Evolutionary conservation across 2,113 vertebrate species (phyloP).

Genomic region (Danionella cerebrum): DNA sequence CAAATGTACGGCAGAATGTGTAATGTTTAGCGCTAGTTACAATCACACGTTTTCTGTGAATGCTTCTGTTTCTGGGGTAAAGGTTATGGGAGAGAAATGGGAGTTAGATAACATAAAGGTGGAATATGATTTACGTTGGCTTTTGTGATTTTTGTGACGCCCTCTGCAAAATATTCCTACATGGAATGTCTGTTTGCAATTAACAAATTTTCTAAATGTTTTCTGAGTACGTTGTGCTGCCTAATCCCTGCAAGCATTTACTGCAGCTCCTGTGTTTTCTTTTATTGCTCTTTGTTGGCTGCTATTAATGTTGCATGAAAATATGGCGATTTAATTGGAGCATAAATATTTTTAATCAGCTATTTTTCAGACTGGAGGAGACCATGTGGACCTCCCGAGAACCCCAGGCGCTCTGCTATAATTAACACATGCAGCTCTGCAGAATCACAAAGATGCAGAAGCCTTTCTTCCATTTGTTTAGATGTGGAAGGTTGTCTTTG

Average conservation of each 20-base stretch:
- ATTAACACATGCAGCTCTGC: neutral
- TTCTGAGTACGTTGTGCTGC: too few species aligned
- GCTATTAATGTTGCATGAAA: conserved; percentile 8
- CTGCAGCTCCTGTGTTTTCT: neutral
- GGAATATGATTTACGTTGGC: too few species aligned
- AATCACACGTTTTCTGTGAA: neutral
- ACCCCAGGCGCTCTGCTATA: conserved; percentile 1
- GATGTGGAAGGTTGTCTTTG: neutral
- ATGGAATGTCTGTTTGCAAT: too few species aligned
- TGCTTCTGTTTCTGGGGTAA: neutral
- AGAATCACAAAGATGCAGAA: neutral
- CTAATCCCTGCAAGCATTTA: too few species aligned
- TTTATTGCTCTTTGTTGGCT: conserved; percentile 13
- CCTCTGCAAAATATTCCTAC: too few species aligned
- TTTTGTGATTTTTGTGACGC: too few species aligned
- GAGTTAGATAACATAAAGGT: too few species aligned
- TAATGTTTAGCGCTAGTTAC: neutral
- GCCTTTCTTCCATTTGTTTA: neutral
- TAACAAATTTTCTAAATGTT: too few species aligned
- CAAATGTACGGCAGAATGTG: neutral
- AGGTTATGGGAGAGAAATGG: neutral
- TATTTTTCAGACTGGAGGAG: neutral
- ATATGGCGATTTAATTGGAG: conserved; percentile 21
- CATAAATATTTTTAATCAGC: conserved; percentile 14
- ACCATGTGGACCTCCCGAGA: neutral